phyloP scores from a whole-genome alignment of 2,888 invertebrate genomes.

The Perithous albicinctus region DNA sequence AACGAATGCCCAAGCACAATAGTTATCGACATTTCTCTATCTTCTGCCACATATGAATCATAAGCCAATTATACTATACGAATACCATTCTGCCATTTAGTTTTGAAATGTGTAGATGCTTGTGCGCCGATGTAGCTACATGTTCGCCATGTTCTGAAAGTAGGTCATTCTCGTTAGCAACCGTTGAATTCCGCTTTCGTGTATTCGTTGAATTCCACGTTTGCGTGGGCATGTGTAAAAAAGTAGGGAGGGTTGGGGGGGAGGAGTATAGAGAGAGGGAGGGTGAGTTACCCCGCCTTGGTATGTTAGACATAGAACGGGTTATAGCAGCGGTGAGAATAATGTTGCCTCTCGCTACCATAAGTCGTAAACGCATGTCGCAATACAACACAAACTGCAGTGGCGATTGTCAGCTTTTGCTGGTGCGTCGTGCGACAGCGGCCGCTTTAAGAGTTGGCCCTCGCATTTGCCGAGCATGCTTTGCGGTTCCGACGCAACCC shows the following conservation, averaged over 20 bases:
- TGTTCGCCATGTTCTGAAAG: slow-evolving; percentile 62
- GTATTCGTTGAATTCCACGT: slow-evolving; percentile 71
- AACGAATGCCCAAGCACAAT: slow-evolving; percentile 10
- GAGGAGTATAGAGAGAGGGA: not conserved
- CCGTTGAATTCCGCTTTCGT: slow-evolving; percentile 70
- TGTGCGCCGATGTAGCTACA: slow-evolving; percentile 38
- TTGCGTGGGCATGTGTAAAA: slow-evolving; percentile 54
- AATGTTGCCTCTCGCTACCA: not conserved
- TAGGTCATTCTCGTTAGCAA: slow-evolving; percentile 80
- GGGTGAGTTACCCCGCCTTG: not conserved
- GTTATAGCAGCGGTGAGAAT: not conserved
- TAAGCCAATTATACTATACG: slow-evolving; percentile 17
- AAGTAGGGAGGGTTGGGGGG: not conserved
- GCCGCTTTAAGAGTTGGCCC: not conserved
- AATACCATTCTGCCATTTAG: not conserved
- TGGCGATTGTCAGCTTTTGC: not conserved
- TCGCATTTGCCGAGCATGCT: slow-evolving; percentile 43
- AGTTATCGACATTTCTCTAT: slow-evolving; percentile 19
- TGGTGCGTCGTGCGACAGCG: not conserved
- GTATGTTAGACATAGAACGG: not conserved
- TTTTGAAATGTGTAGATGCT: not conserved
- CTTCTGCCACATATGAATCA: not conserved
- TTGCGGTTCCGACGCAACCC: slow-evolving; percentile 35
- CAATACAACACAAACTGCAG: not conserved
- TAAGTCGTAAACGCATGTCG: not conserved